Evolutionary conservation across 1,140 invertebrate species (phyloP).

Genomic region (Lamellibrachia luymesi): DNA sequence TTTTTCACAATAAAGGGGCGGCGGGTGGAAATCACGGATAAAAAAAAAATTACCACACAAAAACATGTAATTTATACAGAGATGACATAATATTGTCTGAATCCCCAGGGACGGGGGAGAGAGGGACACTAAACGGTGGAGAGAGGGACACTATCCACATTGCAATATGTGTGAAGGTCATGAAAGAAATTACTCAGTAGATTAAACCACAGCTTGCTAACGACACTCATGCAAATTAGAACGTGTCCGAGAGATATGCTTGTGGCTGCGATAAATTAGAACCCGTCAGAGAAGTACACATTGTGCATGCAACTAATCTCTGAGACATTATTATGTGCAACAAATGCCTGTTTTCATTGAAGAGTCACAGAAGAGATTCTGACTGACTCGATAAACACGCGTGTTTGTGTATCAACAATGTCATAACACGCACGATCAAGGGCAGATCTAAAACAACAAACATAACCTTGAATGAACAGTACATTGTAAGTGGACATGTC

Average conservation of each 20-base stretch:
- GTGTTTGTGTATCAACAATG: neutral
- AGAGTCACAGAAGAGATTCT: neutral
- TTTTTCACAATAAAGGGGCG: neutral
- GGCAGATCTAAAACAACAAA: neutral
- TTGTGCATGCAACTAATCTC: neutral
- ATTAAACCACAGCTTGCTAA: neutral
- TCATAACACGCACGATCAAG: too few relatives aligned
- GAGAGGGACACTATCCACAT: neutral
- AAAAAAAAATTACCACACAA: neutral
- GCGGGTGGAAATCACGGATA: neutral
- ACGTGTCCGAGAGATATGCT: neutral
- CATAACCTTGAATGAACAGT: neutral
- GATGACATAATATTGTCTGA: neutral
- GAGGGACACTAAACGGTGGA: too few relatives aligned
- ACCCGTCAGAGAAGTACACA: neutral
- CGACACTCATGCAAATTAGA: neutral
- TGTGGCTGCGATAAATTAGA: neutral
- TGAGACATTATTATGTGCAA: neutral
- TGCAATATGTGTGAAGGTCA: neutral
- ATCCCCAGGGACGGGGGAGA: neutral
- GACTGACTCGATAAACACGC: neutral
- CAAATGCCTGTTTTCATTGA: neutral
- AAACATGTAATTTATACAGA: neutral
- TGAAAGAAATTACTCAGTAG: neutral
- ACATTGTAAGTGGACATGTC: neutral